Evolutionary conservation across 2,113 vertebrate genomes (phyloP).

Genomic region (Periophthalmodon schlosseri): DNA sequence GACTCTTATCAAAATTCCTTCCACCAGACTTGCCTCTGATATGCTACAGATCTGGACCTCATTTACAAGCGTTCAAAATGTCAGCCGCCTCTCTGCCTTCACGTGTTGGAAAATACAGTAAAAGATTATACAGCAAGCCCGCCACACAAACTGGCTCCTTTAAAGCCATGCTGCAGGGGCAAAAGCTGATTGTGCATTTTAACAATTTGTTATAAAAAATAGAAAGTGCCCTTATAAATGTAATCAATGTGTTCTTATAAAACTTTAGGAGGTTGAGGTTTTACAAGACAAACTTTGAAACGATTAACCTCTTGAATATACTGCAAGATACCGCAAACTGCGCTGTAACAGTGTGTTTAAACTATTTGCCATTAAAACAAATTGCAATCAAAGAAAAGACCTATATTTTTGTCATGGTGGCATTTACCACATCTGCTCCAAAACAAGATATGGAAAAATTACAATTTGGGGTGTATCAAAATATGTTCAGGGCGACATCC

Average conservation of each 20-base stretch:
- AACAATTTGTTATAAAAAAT: neutral
- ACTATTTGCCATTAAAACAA: no score
- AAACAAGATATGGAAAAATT: neutral
- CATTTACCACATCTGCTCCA: no score
- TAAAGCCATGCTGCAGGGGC: conserved; percentile 34
- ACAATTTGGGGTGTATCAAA: neutral
- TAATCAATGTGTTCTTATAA: neutral
- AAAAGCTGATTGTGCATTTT: conserved; percentile 10
- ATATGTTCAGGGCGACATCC: neutral
- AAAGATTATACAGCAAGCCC: conserved; percentile 47
- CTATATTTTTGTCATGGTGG: no score
- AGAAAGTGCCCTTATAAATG: neutral
- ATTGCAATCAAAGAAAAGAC: no score
- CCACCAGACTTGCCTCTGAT: conserved; percentile 38
- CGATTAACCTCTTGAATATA: no score
- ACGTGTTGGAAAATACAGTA: conserved; percentile 59
- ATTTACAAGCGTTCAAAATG: conserved; percentile 63
- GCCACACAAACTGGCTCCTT: conserved; percentile 37
- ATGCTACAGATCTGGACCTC: conserved; percentile 61
- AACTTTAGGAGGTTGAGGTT: conserved; percentile 2
- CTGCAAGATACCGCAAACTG: no score
- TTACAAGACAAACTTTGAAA: conserved; percentile 9
- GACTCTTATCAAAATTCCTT: conserved; percentile 41
- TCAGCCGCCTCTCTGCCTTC: conserved; percentile 60
- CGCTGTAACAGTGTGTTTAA: no score